Percentiles rank a stretch among this genome's conserved stretches.
phyloP scores from a whole-genome alignment of 2,797 vertebrate species.

The Spea hammondii region DNA sequence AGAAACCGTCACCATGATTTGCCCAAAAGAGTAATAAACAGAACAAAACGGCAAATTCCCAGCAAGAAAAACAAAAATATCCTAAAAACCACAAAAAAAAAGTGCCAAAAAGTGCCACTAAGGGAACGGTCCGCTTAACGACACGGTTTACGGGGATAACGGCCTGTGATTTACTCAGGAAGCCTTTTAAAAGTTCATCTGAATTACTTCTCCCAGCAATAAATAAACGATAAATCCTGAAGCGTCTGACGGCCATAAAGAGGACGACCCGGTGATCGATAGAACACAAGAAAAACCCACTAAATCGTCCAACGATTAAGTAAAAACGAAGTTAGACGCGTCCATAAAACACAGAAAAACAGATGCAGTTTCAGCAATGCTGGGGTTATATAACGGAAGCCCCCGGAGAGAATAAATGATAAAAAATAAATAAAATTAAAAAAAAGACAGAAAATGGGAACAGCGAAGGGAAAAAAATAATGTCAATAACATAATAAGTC shows the following conservation, averaged over 20 bases:
- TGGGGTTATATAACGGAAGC: no score
- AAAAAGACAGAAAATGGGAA: no score
- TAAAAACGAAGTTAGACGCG: conserved; percentile 11
- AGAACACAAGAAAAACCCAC: neutral
- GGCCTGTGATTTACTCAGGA: conserved; percentile 23
- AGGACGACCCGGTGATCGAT: conserved; percentile 11
- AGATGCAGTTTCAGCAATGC: neutral
- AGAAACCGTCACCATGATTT: conserved; percentile 5
- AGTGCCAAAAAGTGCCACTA: neutral
- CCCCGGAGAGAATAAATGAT: no score
- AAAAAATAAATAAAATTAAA: no score
- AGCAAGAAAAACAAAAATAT: conserved; percentile 10
- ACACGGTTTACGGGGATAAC: neutral
- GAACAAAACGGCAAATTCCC: conserved; percentile 9
- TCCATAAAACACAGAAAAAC: conserved; percentile 13
- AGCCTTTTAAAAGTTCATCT: conserved; percentile 8
- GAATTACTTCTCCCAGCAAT: conserved; percentile 20
- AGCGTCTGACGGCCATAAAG: conserved; percentile 20
- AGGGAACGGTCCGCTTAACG: neutral
- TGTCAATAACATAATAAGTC: no score
- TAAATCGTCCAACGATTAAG: conserved; percentile 31
- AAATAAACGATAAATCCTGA: conserved; percentile 36
- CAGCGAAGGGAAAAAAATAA: no score
- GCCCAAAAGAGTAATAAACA: neutral
- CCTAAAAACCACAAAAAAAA: neutral